A percentile compares a stretch with the other conserved stretches of the same genome.
These are phyloP conservation scores for Atethmia centrago DNA, from an alignment of 2,888 invertebrate species.

Conservation along the genomic window DNA sequence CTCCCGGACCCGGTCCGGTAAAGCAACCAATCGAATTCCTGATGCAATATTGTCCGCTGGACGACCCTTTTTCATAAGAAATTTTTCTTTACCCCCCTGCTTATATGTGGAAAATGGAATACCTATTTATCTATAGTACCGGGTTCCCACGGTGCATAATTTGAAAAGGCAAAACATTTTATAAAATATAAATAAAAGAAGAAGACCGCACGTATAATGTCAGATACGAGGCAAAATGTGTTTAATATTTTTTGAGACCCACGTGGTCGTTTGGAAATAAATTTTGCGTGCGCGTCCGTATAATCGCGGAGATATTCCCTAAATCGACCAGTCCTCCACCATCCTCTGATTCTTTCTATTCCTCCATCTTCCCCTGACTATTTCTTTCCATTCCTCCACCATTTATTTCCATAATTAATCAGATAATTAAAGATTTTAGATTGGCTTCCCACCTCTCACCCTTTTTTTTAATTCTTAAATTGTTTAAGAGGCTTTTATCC, in stretches of 20 bases:
- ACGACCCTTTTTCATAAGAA: not conserved
- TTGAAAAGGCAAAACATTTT: not conserved
- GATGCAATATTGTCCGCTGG: not conserved
- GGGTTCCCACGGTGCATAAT: too few species aligned
- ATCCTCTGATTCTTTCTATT: too few species aligned
- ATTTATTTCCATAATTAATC: not conserved
- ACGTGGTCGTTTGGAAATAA: not conserved
- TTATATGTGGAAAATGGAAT: not conserved
- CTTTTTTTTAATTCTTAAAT: too few species aligned
- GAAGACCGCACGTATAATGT: not conserved
- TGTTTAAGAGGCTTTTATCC: too few species aligned
- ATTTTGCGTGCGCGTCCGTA: not conserved
- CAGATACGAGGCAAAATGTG: too few species aligned
- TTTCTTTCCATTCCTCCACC: not conserved
- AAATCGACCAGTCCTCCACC: not conserved
- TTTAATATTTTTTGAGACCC: not conserved
- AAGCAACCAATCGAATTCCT: not conserved
- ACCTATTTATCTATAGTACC: not conserved
- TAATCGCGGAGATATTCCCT: not conserved
- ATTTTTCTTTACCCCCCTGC: not conserved
- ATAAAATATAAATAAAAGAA: not conserved
- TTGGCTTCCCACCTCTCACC: not conserved
- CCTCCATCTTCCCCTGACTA: too few species aligned
- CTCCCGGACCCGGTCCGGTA: too few species aligned
- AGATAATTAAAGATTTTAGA: not conserved